Percentiles rank a stretch among this genome's conserved stretches.
These are phyloP conservation scores for Limnodromus scolopaceus DNA, from an alignment of 2,797 vertebrate species.

Conservation along the genomic window DNA sequence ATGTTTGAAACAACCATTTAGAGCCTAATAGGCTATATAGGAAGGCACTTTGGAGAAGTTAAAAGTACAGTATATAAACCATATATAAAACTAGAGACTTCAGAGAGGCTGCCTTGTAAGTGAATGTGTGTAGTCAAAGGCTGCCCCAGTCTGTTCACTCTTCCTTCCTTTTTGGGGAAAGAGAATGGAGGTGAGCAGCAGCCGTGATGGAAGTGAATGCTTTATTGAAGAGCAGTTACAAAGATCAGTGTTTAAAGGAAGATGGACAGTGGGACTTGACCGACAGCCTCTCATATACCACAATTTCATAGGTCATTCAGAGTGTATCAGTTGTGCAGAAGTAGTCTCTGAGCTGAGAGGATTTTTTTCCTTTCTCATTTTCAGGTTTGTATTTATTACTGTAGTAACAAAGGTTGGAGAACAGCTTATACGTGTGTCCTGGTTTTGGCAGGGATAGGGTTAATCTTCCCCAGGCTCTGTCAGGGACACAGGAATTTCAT, in stretches of 20 bases:
- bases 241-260: neutral
- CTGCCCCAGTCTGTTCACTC: neutral
- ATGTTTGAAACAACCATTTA: neutral
- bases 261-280: neutral
- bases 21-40: fast-evolving
- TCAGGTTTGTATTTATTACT: neutral
- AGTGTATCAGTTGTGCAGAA: neutral
- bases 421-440: neutral
- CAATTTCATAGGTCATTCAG: neutral
- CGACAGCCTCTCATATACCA: neutral
- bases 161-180: neutral
- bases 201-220: neutral
- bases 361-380: neutral
- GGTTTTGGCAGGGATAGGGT: no score
- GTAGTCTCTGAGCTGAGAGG: neutral
- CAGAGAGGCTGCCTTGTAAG: neutral
- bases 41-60: neutral
- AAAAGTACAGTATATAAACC: neutral
- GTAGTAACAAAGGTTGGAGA: neutral
- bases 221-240: neutral
- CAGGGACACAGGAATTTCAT: no score
- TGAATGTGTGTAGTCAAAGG: neutral
- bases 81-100: neutral
- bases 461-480: no score
- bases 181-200: neutral